These are phyloP conservation scores for Aphelinus atriplicis DNA, from an alignment of 1,140 invertebrate species.

Conservation along the genomic window DNA sequence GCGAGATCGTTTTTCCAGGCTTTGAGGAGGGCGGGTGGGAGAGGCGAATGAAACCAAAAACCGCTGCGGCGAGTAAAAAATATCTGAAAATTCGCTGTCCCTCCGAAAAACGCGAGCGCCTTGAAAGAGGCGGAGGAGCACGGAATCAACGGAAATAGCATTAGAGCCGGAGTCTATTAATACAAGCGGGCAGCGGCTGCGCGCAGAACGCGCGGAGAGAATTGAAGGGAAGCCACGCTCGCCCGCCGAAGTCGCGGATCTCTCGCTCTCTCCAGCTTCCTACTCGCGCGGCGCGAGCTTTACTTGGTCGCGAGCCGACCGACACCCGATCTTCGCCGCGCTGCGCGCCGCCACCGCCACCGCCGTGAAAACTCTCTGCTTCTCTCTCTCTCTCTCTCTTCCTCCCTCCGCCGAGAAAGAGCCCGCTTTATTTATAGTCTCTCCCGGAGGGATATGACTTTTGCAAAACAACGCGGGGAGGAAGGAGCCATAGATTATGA, in stretches of 20 bases:
- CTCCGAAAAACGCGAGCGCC: neutral
- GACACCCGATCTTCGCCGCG: constrained; percentile 65
- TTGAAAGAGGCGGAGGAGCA: constrained; percentile 33
- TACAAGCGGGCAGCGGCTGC: constrained; percentile 52
- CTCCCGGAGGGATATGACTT: constrained; percentile 14
- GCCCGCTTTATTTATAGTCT: constrained; percentile 18
- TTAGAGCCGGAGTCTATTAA: constrained; percentile 62
- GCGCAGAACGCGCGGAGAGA: constrained; percentile 10
- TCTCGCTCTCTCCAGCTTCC: constrained; percentile 12
- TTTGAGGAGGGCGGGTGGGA: neutral
- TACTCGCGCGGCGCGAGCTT: constrained; percentile 55
- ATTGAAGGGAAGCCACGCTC: constrained; percentile 29
- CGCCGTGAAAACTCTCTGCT: constrained; percentile 31
- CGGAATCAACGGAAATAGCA: constrained; percentile 64
- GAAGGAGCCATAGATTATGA: neutral
- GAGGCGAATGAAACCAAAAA: neutral
- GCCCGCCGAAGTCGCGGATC: constrained; percentile 46
- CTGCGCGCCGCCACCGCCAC: constrained; percentile 46
- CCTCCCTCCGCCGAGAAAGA: neutral
- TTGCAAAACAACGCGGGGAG: constrained; percentile 16
- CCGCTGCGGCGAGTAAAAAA: neutral
- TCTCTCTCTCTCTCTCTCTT: too few species aligned
- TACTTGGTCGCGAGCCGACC: constrained; percentile 64
- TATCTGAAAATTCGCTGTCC: neutral
- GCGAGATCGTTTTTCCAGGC: too few species aligned